phyloP scores from a whole-genome alignment of 1,140 invertebrate species.

The Leptinotarsa undecemlineata region DNA sequence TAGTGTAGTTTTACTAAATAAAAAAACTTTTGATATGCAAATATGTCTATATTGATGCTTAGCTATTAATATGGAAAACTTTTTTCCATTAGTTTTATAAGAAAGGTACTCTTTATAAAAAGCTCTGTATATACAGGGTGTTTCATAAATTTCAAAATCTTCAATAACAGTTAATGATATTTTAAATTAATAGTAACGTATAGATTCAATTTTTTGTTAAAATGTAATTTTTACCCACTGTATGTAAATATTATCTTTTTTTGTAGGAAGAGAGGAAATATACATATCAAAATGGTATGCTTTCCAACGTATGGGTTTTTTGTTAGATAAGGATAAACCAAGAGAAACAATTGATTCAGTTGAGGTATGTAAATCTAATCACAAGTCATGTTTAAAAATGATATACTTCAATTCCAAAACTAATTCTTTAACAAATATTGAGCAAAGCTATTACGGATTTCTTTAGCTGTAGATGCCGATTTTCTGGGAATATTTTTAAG shows the following conservation, averaged over 20 bases:
- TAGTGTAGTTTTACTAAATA: not conserved
- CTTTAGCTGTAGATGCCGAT: slow-evolving; percentile 18
- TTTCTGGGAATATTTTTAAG: slow-evolving; percentile 24
- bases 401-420: slow-evolving; percentile 7
- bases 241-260: not conserved
- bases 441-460: slow-evolving; percentile 28
- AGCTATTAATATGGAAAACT: no score
- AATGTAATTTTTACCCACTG: not conserved
- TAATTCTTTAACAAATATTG: slow-evolving; percentile 24
- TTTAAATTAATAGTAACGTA: not conserved
- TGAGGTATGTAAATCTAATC: slow-evolving; percentile 24
- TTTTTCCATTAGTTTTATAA: no score
- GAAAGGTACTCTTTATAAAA: no score
- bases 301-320: slow-evolving; percentile 28
- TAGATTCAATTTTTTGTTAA: no score
- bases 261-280: slow-evolving; percentile 23
- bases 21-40: not conserved
- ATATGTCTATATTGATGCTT: not conserved
- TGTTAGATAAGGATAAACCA: slow-evolving; percentile 28
- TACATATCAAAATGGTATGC: slow-evolving; percentile 30
- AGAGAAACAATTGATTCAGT: slow-evolving; percentile 23
- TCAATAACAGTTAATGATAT: not conserved
- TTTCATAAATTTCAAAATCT: no score
- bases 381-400: slow-evolving; percentile 9
- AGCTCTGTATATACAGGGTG: no score